Percentiles rank a stretch among this genome's conserved stretches.
phyloP scores from a whole-genome alignment of 1,140 invertebrate species.

The Limonius californicus region DNA sequence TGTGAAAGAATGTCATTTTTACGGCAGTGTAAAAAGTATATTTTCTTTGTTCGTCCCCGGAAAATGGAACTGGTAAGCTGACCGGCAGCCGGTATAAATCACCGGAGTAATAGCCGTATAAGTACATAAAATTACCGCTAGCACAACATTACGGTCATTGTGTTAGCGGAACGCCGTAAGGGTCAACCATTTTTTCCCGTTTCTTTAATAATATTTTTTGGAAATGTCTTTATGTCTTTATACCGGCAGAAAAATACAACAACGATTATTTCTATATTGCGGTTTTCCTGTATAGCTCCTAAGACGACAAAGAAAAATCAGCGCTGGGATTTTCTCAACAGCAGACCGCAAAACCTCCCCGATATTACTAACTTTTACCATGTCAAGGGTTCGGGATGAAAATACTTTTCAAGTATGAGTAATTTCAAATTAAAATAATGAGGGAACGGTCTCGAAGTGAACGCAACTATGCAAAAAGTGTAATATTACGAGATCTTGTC shows the following conservation, averaged over 20 bases:
- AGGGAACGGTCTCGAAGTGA: background rate
- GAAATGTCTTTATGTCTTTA: constrained; percentile 1
- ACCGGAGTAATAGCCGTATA: constrained; percentile 19
- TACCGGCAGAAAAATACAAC: background rate
- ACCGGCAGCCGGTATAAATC: constrained; percentile 18
- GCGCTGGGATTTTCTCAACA: too few relatives aligned
- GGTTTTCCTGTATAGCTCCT: too few relatives aligned
- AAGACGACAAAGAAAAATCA: too few relatives aligned
- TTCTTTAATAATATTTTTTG: constrained; percentile 12
- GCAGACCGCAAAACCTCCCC: too few relatives aligned
- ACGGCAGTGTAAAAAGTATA: constrained; percentile 11
- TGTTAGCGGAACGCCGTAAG: constrained; percentile 8
- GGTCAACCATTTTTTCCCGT: constrained; percentile 3
- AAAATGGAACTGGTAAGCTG: constrained; percentile 20
- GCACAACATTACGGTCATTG: constrained; percentile 20
- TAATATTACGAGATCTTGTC: background rate
- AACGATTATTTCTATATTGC: too few relatives aligned
- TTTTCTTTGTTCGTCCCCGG: constrained; percentile 6
- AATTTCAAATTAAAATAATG: constrained; percentile 4
- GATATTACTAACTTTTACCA: too few relatives aligned
- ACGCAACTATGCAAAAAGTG: background rate
- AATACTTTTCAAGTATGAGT: too few relatives aligned
- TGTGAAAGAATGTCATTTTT: constrained; percentile 7
- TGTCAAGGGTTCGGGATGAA: too few relatives aligned
- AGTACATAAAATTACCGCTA: constrained; percentile 24